phyloP scores from a whole-genome alignment of 2,888 invertebrate genomes.

The Eurytoma californica region DNA sequence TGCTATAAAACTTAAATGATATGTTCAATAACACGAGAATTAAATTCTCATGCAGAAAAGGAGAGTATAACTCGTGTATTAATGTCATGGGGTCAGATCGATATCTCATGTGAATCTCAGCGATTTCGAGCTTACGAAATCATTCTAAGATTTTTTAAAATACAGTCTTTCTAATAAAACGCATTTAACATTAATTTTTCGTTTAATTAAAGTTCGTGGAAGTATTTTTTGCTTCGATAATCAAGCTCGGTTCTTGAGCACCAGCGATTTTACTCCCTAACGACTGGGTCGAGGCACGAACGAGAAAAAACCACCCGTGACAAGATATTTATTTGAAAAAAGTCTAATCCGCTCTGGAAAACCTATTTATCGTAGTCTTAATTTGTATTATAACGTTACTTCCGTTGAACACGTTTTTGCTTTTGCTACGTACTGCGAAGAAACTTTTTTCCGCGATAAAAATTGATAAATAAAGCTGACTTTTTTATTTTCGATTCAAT shows the following conservation, averaged over 20 bases:
- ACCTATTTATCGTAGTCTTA: conserved; percentile 62
- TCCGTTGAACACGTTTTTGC: conserved; percentile 63
- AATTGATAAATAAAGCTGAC: conserved; percentile 40
- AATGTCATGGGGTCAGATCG: conserved; percentile 50
- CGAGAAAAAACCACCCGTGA: conserved; percentile 57
- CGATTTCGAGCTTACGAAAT: conserved; percentile 35
- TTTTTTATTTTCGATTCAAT: not conserved
- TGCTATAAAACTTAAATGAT: conserved; percentile 19
- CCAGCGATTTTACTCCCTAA: conserved; percentile 47
- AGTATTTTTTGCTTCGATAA: conserved; percentile 56
- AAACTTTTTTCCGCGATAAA: conserved; percentile 38
- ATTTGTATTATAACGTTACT: conserved; percentile 50
- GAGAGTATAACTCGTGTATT: conserved; percentile 44
- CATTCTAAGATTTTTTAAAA: conserved; percentile 52
- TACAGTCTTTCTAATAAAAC: conserved; percentile 67
- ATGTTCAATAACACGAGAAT: conserved; percentile 24
- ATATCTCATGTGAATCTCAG: conserved; percentile 30
- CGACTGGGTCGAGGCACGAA: conserved; percentile 56
- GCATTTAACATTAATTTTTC: conserved; percentile 35
- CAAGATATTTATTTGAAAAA: conserved; percentile 56
- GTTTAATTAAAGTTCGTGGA: conserved; percentile 57
- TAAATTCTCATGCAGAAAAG: conserved; percentile 54
- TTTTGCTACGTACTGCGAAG: conserved; percentile 52
- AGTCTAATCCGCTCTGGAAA: conserved; percentile 63
- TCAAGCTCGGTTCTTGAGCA: conserved; percentile 64